phyloP scores from a whole-genome alignment of 1,140 invertebrate genomes.

The Sesamia nonagrioides region DNA sequence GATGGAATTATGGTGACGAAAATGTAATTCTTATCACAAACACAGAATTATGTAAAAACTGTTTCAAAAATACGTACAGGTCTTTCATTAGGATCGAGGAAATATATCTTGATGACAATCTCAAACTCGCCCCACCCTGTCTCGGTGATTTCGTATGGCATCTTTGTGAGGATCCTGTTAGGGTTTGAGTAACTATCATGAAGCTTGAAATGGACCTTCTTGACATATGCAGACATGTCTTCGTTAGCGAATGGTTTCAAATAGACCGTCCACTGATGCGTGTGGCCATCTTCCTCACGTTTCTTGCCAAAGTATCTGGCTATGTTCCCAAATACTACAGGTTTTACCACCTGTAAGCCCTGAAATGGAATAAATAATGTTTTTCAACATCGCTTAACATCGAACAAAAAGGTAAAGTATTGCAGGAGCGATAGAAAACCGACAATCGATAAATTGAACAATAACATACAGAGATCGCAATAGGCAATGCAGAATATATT shows the following conservation, averaged over 20 bases:
- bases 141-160: constrained; percentile 99
- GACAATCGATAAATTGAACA: neutral
- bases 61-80: neutral
- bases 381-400: too few relatives aligned
- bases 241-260: constrained; percentile 97
- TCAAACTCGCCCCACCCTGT: constrained; percentile 99
- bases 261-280: constrained; percentile 99
- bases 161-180: constrained; percentile 96
- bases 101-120: constrained; percentile 99
- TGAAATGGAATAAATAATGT: neutral
- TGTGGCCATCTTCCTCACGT: constrained; percentile 98
- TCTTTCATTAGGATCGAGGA: constrained; percentile 95
- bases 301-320: constrained; percentile 98
- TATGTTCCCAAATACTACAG: constrained; percentile 98
- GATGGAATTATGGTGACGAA: too few relatives aligned
- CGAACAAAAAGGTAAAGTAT: too few relatives aligned
- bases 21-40: too few relatives aligned
- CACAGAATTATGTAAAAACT: too few relatives aligned
- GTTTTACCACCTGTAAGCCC: constrained; percentile 68
- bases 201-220: constrained; percentile 99
- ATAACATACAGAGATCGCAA: neutral
- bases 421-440: too few relatives aligned
- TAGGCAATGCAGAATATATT: too few relatives aligned
- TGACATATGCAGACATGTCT: constrained; percentile 98
- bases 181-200: constrained; percentile 99